Evolutionary conservation across 2,888 invertebrate species (phyloP).

Genomic region (Tenthredo amoena): DNA sequence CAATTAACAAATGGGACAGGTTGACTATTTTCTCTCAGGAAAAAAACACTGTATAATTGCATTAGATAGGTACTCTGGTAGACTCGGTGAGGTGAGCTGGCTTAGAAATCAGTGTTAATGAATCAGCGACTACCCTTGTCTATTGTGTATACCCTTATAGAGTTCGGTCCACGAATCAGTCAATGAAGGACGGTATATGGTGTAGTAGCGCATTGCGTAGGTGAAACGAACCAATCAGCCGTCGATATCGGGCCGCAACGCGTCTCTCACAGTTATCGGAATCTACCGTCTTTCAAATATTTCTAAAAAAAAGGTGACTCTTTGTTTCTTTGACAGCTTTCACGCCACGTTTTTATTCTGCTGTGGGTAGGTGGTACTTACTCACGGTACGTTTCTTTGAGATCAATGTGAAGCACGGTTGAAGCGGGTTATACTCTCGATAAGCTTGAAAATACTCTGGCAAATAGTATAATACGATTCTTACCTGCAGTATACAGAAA

Average conservation of each 20-base stretch:
- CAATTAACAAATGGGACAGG: not conserved
- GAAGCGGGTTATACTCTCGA: not conserved
- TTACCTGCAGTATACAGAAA: not conserved
- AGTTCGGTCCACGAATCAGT: constrained; percentile 21
- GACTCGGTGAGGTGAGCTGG: constrained; percentile 11
- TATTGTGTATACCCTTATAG: not conserved
- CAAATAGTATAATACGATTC: not conserved
- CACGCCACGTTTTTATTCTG: not conserved
- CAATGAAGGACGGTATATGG: not conserved
- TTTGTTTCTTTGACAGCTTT: constrained; percentile 25
- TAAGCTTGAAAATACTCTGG: not conserved
- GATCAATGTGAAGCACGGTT: not conserved
- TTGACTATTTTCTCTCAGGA: not conserved
- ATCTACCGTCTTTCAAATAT: not conserved
- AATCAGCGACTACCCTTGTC: constrained; percentile 36
- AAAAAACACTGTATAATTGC: not conserved
- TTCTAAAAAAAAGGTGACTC: not conserved
- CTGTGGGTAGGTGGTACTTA: not conserved
- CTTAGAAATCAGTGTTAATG: constrained; percentile 9
- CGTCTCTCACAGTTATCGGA: not conserved
- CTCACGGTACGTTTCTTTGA: not conserved
- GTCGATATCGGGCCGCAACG: not conserved
- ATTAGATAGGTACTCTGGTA: not conserved
- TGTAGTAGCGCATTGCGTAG: not conserved
- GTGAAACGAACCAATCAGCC: constrained; percentile 11